Base-by-base conservation (phyloP, 2,888 invertebrate genomes). In the Callyntrura sp. region DNA sequence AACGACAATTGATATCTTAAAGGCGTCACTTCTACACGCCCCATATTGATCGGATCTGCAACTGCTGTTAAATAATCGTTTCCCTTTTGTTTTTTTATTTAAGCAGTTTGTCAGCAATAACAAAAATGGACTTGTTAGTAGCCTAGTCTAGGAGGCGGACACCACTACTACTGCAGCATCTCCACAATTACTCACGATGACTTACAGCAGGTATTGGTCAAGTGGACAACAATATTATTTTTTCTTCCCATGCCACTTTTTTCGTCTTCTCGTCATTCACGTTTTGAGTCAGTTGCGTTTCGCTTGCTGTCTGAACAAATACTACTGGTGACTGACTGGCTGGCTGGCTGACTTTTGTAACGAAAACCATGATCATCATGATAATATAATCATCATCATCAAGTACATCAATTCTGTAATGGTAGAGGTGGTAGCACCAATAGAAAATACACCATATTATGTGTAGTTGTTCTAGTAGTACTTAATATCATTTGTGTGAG, bases 271-370 rank as follows among this genome's bases (percentile, higher is more conserved):
- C 68, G 68, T 35, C 68, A 35, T 35, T 68, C 43, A 14, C 14
- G 9, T 17, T 62, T 14, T 73, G 65, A 86, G 25, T 65, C 78
- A 86, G 65, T 62, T 35, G 51, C 51, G 65, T 62, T 60, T 28
- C 62, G 60, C 51, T 28, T 43, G 57, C 65, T 48, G 78, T 20
- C 86, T 79, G 86, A 86, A 28, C 86, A 86, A 79, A 86, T 65
- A 86, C 86, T 86, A 86, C 65, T 79, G 78, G 86, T 79, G 86
- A 65, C 86, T 86, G 65, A 79, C 86, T 86, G 78, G 43, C 86
- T 86, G 78, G 43, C 86, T 86, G 79, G 25, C 78, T 60, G 85
- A 85, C 76, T 79, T 25, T 25, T 76, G 76, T 43, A 28, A 73
- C 60, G 11, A 57, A 35, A 60, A 76, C 62, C 45, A 60, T 76